phyloP scores from a whole-genome alignment of 2,113 vertebrate genomes.

The Tenebrosternarchus preto region DNA sequence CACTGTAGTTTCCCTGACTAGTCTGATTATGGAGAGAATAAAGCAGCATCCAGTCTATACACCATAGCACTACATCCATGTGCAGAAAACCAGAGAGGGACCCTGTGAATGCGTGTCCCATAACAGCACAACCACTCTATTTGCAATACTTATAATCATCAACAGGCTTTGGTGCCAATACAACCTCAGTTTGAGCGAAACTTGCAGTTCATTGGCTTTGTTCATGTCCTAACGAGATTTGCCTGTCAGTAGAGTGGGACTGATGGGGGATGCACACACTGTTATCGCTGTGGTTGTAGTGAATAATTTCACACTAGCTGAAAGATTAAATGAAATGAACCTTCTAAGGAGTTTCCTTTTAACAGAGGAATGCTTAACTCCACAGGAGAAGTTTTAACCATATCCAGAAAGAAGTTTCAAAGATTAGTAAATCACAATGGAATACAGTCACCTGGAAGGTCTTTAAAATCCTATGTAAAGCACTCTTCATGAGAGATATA shows the following conservation, averaged over 20 bases:
- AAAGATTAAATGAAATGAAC: not conserved
- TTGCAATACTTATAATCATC: too few relatives aligned
- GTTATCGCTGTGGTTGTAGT: slow-evolving; percentile 49
- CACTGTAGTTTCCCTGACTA: not conserved
- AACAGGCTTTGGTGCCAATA: not conserved
- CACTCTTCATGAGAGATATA: not conserved
- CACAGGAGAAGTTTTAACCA: slow-evolving; percentile 36
- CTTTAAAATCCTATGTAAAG: not conserved
- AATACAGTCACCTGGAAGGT: not conserved
- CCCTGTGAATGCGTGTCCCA: too few relatives aligned
- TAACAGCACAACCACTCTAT: too few relatives aligned
- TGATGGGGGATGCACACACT: slow-evolving; percentile 35
- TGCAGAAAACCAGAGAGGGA: too few relatives aligned
- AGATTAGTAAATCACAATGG: not conserved
- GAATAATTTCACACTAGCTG: slow-evolving; percentile 47
- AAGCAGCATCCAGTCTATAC: too few relatives aligned
- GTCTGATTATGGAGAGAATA: not conserved
- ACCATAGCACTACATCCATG: too few relatives aligned
- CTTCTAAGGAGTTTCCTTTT: slow-evolving; percentile 10
- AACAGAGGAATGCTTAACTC: slow-evolving; percentile 38
- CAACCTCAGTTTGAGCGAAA: too few relatives aligned
- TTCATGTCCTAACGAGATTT: not conserved
- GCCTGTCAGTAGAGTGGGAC: slow-evolving; percentile 27
- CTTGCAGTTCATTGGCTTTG: too few relatives aligned
- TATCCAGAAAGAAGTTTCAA: not conserved